Conservation (phyloP, 2,888 invertebrate species). For the Cataglyphis cursor region DNA sequence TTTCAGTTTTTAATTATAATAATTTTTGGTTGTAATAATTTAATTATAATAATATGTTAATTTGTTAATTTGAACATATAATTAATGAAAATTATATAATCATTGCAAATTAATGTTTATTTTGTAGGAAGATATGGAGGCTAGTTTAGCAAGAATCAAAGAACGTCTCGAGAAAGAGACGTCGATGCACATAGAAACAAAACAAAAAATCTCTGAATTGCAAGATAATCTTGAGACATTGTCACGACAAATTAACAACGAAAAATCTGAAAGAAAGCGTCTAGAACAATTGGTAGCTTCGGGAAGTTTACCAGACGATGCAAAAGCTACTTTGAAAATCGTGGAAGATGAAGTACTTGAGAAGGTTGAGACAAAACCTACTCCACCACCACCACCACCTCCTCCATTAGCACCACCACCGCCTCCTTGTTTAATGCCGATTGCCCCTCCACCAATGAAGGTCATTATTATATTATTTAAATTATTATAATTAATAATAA, state of each 20-base stretch:
- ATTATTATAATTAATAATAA: background rate
- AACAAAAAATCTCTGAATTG: slow-evolving; percentile 91
- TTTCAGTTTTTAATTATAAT: no score
- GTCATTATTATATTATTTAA: slow-evolving; percentile 65
- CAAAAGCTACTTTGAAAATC: slow-evolving; percentile 90
- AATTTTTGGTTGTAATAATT: background rate
- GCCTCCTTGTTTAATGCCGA: slow-evolving; percentile 89
- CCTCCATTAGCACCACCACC: slow-evolving; percentile 89
- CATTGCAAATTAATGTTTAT: background rate
- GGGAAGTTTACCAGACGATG: slow-evolving; percentile 97
- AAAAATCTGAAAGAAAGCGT: slow-evolving; percentile 93
- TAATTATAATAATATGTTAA: no score
- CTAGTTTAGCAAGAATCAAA: slow-evolving; percentile 93
- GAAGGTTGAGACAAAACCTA: slow-evolving; percentile 83
- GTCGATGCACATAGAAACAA: slow-evolving; percentile 94
- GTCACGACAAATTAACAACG: slow-evolving; percentile 90
- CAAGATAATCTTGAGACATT: slow-evolving; percentile 88
- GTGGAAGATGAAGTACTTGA: slow-evolving; percentile 85
- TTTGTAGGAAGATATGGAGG: slow-evolving; percentile 93
- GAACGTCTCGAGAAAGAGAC: slow-evolving; percentile 96
- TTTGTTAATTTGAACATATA: background rate
- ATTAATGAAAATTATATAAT: background rate
- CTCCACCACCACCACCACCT: slow-evolving; percentile 89
- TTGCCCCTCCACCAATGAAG: slow-evolving; percentile 88
- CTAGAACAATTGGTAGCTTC: slow-evolving; percentile 95